Conservation (phyloP, 1,140 invertebrate genomes). For the Achatina immaculata region DNA sequence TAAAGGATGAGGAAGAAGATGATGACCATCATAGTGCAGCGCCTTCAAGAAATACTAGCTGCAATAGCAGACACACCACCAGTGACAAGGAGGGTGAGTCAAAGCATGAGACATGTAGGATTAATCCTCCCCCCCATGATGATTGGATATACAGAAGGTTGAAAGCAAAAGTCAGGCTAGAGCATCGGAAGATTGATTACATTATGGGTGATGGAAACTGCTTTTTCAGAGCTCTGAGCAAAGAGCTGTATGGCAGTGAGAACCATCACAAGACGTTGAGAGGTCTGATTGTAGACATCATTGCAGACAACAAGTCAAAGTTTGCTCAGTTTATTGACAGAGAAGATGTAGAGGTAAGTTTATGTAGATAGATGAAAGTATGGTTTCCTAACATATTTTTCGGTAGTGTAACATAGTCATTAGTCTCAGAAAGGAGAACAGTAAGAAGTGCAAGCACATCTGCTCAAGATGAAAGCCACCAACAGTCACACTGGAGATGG, state of each 20-base stretch:
- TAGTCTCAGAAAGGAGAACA: too few relatives aligned
- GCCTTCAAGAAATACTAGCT: not conserved
- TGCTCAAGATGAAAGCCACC: too few relatives aligned
- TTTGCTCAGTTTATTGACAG: conserved; percentile 62
- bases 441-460: too few relatives aligned
- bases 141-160: not conserved
- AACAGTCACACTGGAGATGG: too few relatives aligned
- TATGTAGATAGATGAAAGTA: too few relatives aligned
- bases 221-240: conserved; percentile 65
- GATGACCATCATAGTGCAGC: not conserved
- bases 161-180: conserved; percentile 37
- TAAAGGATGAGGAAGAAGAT: not conserved
- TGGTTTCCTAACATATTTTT: too few relatives aligned
- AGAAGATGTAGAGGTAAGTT: conserved; percentile 38
- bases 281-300: conserved; percentile 57
- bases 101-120: too few relatives aligned
- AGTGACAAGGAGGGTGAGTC: not conserved
- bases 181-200: conserved; percentile 57
- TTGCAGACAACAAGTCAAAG: conserved; percentile 52
- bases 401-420: too few relatives aligned
- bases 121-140: too few relatives aligned
- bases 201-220: conserved; percentile 68
- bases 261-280: conserved; percentile 57
- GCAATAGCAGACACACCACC: not conserved
- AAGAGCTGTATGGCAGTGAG: conserved; percentile 61